Evolutionary conservation across 2,888 invertebrate species (phyloP), one percentile per base, ranked within the genome.

Genomic region (Nomada fucata): DNA sequence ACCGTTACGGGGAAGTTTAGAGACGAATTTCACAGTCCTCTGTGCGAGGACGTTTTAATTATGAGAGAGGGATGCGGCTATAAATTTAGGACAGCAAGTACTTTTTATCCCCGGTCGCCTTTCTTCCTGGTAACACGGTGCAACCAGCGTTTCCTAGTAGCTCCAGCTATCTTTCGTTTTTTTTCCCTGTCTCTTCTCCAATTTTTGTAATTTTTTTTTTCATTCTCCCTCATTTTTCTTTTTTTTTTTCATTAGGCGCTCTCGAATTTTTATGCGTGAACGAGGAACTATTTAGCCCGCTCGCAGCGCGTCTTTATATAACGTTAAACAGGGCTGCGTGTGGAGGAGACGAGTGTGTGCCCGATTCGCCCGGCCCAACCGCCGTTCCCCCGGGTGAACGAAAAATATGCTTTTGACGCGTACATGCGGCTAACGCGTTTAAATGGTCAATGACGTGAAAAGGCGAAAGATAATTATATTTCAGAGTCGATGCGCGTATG

Each of bases 321-420:
- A 63, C 64, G 63, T 65, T 64, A 20, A 64, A 60, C 44, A n/a
- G 42, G n/a, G 53, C 64, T 36, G n/a, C 18, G 64, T 18, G 57
- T 5, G 29, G 44, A 18, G 50, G 47, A 15, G 64, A 76, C 50
- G 57, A 44, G 77, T 15, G 70, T 29, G 29, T 13, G 26, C 2
- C 20, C 2, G 68, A 79, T 76, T 26, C 57, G 20, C 42, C 47
- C 50, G 47, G 50, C 13, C 23, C 44, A 29, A 9, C 42, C 53
- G 4, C 9, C 9, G 65, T 36, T 53, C 44, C 36, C 15, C 52
- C 18, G 63, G 59, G 23, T 65, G 47, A 79, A 53, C 60, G 79
- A 79, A 79, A 78, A 78, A 71, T 79, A 78, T 65, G 70, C 70
- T 60, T 78, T 47, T 47, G 65, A 79, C 79, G 70, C 59, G 70